These are phyloP conservation scores for Arrhamphus sclerolepis DNA, from an alignment of 2,797 vertebrate genomes.

Conservation along the genomic window DNA sequence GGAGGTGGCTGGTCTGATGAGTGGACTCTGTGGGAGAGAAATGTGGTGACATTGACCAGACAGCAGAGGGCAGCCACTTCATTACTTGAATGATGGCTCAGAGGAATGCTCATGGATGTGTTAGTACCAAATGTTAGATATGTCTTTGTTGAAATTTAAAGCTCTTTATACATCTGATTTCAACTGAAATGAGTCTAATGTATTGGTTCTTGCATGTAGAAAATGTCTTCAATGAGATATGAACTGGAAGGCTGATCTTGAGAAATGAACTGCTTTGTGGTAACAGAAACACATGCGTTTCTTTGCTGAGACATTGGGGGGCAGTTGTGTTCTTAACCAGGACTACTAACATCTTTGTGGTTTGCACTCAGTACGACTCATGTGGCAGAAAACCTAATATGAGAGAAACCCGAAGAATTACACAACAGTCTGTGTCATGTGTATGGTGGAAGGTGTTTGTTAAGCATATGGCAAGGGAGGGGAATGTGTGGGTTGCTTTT, in stretches of 20 bases:
- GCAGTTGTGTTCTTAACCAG: slow-evolving; percentile 46
- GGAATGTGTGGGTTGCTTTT: slow-evolving; percentile 16
- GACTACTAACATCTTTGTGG: not conserved
- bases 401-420: slow-evolving; percentile 54
- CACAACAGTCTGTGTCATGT: slow-evolving; percentile 52
- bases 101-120: not conserved
- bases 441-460: slow-evolving; percentile 46
- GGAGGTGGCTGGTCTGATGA: too few species aligned
- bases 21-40: not conserved
- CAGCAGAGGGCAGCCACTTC: slow-evolving; percentile 66
- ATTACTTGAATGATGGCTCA: slow-evolving; percentile 21
- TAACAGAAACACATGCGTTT: slow-evolving; percentile 34
- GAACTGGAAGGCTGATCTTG: slow-evolving; percentile 6
- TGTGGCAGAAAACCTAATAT: slow-evolving; percentile 40
- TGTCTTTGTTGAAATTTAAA: not conserved
- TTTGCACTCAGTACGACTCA: slow-evolving; percentile 40
- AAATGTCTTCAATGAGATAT: not conserved
- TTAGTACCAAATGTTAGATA: not conserved
- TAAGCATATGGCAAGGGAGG: slow-evolving; percentile 36
- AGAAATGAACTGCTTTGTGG: slow-evolving; percentile 45
- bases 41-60: slow-evolving; percentile 39
- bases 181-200: not conserved
- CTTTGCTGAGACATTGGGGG: slow-evolving; percentile 58
- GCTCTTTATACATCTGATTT: not conserved
- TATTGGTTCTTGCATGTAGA: not conserved